A percentile compares a stretch with the other conserved stretches of the same genome.
These are phyloP conservation scores for Azemiops feae DNA, from an alignment of 2,113 vertebrate species.

Conservation along the genomic window DNA sequence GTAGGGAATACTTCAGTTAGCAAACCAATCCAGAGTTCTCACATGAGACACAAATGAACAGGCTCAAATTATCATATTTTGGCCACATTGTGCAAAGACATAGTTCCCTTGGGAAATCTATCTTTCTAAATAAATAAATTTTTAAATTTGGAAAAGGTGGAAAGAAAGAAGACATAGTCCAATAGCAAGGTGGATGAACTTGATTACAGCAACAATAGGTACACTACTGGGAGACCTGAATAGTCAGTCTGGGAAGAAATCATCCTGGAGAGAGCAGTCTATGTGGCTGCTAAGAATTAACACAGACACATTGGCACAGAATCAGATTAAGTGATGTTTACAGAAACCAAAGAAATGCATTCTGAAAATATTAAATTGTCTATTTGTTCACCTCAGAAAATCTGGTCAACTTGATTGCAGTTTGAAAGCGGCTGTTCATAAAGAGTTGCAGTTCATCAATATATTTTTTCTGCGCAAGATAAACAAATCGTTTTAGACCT, in stretches of 20 bases:
- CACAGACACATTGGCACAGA: neutral
- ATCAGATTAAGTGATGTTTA: neutral
- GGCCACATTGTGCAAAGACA: neutral
- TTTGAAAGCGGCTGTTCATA: slow-evolving; percentile 25
- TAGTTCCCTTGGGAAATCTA: neutral
- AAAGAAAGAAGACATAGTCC: neutral
- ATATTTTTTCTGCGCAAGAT: slow-evolving; percentile 24
- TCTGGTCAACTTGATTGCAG: slow-evolving; percentile 28
- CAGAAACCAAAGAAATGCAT: neutral
- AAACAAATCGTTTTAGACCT: neutral
- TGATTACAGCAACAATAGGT: neutral
- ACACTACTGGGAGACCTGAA: neutral
- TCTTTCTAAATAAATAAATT: neutral
- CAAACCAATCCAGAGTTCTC: neutral
- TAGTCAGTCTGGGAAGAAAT: neutral
- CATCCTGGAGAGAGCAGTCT: neutral
- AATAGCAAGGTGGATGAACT: neutral
- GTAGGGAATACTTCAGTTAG: neutral
- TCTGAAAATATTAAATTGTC: neutral
- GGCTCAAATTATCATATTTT: neutral
- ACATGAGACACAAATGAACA: neutral
- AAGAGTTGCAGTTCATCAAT: slow-evolving; percentile 51
- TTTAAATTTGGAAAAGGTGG: neutral
- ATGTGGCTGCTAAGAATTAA: neutral
- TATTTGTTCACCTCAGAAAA: slow-evolving; percentile 49